phyloP scores from a whole-genome alignment of 2,888 invertebrate species.

The Nemoura dubitans region DNA sequence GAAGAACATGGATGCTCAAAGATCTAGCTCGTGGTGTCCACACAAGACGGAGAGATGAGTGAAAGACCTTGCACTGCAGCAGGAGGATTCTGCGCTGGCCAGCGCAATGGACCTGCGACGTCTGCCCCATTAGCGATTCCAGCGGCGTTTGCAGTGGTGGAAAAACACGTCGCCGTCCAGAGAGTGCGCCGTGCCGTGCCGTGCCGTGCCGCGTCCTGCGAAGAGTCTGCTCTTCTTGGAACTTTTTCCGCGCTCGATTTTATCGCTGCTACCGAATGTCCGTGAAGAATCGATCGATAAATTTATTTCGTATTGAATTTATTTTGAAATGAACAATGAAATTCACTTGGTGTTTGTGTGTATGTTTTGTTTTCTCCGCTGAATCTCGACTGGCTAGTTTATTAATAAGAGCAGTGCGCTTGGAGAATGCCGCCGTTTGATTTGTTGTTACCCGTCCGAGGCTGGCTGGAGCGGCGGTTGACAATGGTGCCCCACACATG shows the following conservation, averaged over 20 bases:
- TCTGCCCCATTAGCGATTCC: not conserved
- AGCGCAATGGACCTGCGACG: not conserved
- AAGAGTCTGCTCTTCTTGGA: not conserved
- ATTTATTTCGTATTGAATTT: slow-evolving; percentile 12
- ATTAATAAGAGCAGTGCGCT: not conserved
- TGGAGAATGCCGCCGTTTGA: not conserved
- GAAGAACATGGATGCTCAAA: no score
- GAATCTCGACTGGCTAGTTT: not conserved
- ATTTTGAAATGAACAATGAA: not conserved
- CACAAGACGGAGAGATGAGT: not conserved
- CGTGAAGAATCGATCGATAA: not conserved
- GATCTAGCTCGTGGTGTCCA: no score
- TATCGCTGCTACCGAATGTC: not conserved
- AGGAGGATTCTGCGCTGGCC: not conserved
- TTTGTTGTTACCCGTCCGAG: not conserved
- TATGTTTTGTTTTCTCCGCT: not conserved
- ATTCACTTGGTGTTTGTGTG: not conserved
- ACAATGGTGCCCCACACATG: not conserved
- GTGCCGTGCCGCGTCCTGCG: not conserved
- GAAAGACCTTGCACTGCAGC: not conserved
- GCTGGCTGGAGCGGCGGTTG: not conserved
- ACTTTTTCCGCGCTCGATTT: not conserved
- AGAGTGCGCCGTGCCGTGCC: not conserved
- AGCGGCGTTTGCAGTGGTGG: not conserved
- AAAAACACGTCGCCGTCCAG: not conserved